These are phyloP conservation scores for Mesocricetus auratus DNA, from an alignment of 2,113 vertebrate genomes.

Conservation along the genomic window DNA sequence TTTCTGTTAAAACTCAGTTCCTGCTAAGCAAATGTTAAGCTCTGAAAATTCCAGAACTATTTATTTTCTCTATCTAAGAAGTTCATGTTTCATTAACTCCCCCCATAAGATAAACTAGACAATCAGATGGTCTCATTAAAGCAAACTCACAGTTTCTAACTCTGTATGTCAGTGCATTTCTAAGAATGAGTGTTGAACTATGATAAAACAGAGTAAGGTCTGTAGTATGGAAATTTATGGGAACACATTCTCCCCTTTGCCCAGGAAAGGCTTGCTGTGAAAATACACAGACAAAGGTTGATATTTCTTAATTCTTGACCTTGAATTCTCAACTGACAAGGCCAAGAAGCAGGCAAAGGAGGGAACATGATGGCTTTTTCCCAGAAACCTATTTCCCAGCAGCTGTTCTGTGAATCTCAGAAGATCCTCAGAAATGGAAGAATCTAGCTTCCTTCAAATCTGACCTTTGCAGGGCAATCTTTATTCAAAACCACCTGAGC, in stretches of 20 bases:
- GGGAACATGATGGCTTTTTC: slow-evolving; percentile 19
- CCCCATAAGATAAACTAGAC: slow-evolving; percentile 15
- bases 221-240: slow-evolving; percentile 18
- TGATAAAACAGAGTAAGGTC: not conserved
- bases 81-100: slow-evolving; percentile 29
- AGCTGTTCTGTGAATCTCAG: slow-evolving; percentile 21
- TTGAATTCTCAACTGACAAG: slow-evolving; percentile 6
- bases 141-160: slow-evolving; percentile 41
- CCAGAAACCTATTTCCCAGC: slow-evolving; percentile 10
- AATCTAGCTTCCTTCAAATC: not conserved
- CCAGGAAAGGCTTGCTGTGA: slow-evolving; percentile 36
- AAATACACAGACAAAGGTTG: not conserved
- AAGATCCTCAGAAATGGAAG: not conserved
- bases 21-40: not conserved
- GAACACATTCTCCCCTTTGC: slow-evolving; percentile 36
- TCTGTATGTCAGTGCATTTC: not conserved
- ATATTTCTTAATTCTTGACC: slow-evolving; percentile 55
- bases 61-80: slow-evolving; percentile 48
- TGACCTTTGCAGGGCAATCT: not conserved
- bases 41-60: not conserved
- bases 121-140: slow-evolving; percentile 56
- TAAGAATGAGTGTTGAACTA: not conserved
- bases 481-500: not conserved
- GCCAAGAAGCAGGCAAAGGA: slow-evolving; percentile 35
- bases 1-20: slow-evolving; percentile 6